Base-by-base conservation (phyloP, 2,113 vertebrate genomes). In the Chascanopsetta lugubris region DNA sequence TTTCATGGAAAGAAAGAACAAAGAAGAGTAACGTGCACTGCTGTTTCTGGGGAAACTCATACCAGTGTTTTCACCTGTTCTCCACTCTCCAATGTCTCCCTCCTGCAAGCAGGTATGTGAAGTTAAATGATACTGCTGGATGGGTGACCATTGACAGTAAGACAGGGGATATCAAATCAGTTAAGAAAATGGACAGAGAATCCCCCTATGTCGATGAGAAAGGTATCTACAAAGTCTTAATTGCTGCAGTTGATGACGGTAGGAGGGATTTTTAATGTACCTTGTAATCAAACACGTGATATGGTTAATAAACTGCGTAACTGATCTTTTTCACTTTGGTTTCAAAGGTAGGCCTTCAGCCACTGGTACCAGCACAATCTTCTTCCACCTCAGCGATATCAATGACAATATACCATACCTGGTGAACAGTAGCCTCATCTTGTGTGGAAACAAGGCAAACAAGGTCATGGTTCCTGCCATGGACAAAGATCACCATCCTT, bases 211-310 rank as follows among this genome's bases (percentile, higher is more conserved):
- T 95, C 10, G 73, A 87, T 17, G 70, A 85, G 0, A 4, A 87
- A 0, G 84, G 53, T 27, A 27, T 84, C 43, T 95, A 97, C 47
- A 75, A 27, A 9, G n/a, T 94, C 4, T 0, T 90, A 0, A 38
- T 92, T 2, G 74, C 40, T 0, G 93, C 93, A 3, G 21, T 87
- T 27, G 94, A 94, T 55, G 13, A 89, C 3, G 94, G 94, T 95
- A 91, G 70, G 78, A 56, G 50, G 36, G 1, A 30, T 12, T 2
- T 45, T 6, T n/a, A 8, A 6, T 40, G 1, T 55, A 13, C 17
- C 18, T 20, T 56, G 2, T 27, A 18, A n/a, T 21, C 5, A 61
- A 21, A 40, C 2, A 26, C 2, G 42, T 22, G 8, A 1, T 27
- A 6, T 47, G n/a, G 13, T 38, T 20, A 7, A 17, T 43, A n/a